These are phyloP conservation scores for Apamea epomidion DNA, from an alignment of 2,888 invertebrate species.

Conservation along the genomic window DNA sequence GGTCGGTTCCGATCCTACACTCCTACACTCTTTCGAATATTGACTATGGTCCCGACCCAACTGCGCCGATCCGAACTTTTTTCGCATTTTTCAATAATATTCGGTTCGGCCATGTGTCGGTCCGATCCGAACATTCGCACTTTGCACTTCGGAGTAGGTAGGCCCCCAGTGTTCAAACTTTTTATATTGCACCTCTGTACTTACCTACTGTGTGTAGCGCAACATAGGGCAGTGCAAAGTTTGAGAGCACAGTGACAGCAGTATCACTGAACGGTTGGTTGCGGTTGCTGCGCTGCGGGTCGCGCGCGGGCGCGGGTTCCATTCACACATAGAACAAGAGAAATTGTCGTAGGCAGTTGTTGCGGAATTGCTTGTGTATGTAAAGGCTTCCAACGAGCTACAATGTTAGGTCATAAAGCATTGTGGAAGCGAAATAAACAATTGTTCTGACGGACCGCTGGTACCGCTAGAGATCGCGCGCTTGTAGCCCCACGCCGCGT, in stretches of 20 bases:
- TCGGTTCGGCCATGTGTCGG: no score
- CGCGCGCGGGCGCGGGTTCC: not conserved
- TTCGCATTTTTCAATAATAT: no score
- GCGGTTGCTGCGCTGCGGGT: not conserved
- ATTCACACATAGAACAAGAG: no score
- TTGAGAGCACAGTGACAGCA: not conserved
- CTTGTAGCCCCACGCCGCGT: not conserved
- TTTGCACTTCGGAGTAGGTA: no score
- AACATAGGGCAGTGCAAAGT: not conserved
- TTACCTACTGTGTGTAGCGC: not conserved
- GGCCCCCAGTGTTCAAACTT: not conserved
- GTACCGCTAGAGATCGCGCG: no score
- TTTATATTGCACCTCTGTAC: not conserved
- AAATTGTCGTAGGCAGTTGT: not conserved
- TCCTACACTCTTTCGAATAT: no score
- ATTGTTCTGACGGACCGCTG: not conserved
- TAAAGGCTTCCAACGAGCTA: not conserved
- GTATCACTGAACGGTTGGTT: not conserved
- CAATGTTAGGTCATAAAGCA: not conserved
- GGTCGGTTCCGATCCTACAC: no score
- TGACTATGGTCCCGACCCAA: no score
- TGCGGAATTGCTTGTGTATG: not conserved
- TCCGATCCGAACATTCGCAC: no score
- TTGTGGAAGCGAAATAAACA: not conserved
- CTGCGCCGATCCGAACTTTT: no score